Base-by-base conservation (phyloP, 2,888 invertebrate species). In the Branchipolynoe longqiensis region DNA sequence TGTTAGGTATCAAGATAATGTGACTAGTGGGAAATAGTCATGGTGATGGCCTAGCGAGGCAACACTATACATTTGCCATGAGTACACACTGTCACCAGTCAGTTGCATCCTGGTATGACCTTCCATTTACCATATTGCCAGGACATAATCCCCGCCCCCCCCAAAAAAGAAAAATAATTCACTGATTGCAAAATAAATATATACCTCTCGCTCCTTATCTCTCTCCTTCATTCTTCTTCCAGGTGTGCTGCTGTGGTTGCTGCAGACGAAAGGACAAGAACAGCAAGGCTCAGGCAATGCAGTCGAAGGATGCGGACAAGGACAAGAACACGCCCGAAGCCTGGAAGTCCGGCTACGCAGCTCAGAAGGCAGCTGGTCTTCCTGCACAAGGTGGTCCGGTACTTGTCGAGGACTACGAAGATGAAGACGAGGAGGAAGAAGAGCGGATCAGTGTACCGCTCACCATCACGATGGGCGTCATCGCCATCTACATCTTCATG, bases 401-500 rank as follows among this genome's bases (percentile, higher is more conserved):
- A 18, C 84, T 90, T 0, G 82, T 90, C 12, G 91, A 91, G 78
- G 91, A 91, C 82, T 91, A 90, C 85, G 90, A 89, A 74, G 91
- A 92, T 4, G 92, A 92, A 22, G 92, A 92, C 25, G 93, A 93
- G 12, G 91, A 92, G 22, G 92, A 92, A 58, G 91, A 92, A 40
- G 91, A 91, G 86, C 91, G 91, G 74, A 91, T 94, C 78, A 92
- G 93, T 1, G 93, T 93, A 2, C 93, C 93, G 0, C 88, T 94
- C 58, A 92, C 93, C 22, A 91, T 94, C 31, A 93, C 93, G 40
- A 91, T 94, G 91, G 90, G 92, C 3, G 91, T 94, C 8, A 92
- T 93, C 59, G 92, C 92, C n/a, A 91, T 92, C 40, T 94, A 93
- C 89, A 92, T 94, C 81, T 91, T 93, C 86, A 91, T 91, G 69